Percentiles rank a stretch among this genome's conserved stretches.
Conservation (phyloP, 2,797 vertebrate genomes). For the Melanogrammus aeglefinus region DNA sequence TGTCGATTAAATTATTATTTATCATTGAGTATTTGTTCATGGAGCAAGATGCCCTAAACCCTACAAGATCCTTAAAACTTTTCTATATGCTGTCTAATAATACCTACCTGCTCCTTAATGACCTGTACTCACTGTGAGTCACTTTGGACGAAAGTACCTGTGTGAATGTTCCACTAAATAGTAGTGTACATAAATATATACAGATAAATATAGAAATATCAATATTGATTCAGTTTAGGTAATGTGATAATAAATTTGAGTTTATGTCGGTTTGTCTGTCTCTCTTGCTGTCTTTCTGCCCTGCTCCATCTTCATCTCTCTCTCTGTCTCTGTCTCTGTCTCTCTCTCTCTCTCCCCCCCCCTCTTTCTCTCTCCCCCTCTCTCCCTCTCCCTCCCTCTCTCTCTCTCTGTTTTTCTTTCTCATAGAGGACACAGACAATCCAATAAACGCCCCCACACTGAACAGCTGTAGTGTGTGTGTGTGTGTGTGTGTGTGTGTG, state of each 20-base stretch:
- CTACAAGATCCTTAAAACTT: too few species aligned
- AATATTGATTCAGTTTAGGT: not conserved
- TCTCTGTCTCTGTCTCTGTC: not conserved
- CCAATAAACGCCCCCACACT: constrained; percentile 68
- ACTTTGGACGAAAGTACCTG: too few species aligned
- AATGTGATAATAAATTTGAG: not conserved
- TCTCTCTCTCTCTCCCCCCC: not conserved
- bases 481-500: constrained; percentile 40
- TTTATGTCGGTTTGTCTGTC: not conserved
- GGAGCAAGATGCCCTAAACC: too few species aligned
- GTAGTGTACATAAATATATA: too few species aligned
- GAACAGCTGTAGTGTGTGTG: constrained; percentile 64
- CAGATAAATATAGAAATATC: too few species aligned
- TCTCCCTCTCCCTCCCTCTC: constrained; percentile 39
- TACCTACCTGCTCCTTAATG: too few species aligned
- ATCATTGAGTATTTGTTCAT: too few species aligned
- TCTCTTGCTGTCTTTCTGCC: not conserved
- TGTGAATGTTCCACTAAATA: too few species aligned
- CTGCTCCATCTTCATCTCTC: not conserved
- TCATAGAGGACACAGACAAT: constrained; percentile 74
- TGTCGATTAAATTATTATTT: too few species aligned
- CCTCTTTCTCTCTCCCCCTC: constrained; percentile 24
- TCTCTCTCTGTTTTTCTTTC: constrained; percentile 57
- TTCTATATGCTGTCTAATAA: too few species aligned
- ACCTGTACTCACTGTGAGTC: too few species aligned